phyloP scores from a whole-genome alignment of 1,140 invertebrate genomes.

The Lanistes nyassanus region DNA sequence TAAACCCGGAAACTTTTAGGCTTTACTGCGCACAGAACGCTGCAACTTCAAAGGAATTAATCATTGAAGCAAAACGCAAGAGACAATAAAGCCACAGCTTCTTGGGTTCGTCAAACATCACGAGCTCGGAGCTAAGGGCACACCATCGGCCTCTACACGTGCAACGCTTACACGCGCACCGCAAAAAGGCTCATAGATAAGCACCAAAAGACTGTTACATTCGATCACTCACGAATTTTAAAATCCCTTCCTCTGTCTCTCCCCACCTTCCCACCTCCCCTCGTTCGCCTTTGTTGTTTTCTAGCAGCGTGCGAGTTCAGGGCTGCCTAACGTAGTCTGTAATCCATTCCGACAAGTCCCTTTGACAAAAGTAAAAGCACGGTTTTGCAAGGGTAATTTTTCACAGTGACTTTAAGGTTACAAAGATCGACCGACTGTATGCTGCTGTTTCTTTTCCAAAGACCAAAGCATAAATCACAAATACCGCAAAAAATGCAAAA shows the following conservation, averaged over 20 bases:
- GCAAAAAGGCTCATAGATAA: background rate
- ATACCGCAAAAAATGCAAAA: too few species aligned
- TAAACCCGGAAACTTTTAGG: too few species aligned
- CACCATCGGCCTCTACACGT: too few species aligned
- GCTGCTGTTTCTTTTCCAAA: too few species aligned
- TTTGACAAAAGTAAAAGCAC: background rate
- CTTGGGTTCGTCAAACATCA: too few species aligned
- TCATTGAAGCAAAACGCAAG: too few species aligned
- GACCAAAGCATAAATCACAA: too few species aligned
- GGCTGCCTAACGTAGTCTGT: background rate
- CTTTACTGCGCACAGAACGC: too few species aligned
- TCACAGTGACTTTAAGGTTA: background rate
- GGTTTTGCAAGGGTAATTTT: background rate
- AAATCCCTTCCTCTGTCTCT: background rate
- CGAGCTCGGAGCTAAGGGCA: too few species aligned
- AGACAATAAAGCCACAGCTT: too few species aligned
- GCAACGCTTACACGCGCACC: conserved; percentile 2
- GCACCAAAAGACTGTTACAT: background rate
- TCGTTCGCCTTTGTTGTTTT: background rate
- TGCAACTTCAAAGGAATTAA: too few species aligned
- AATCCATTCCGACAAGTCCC: background rate
- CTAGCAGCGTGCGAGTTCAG: background rate
- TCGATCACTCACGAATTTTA: background rate
- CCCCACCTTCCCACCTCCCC: background rate
- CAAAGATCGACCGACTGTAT: background rate